Evolutionary conservation across 1,140 invertebrate species (phyloP).

Genomic region (Drosophila ficusphila): DNA sequence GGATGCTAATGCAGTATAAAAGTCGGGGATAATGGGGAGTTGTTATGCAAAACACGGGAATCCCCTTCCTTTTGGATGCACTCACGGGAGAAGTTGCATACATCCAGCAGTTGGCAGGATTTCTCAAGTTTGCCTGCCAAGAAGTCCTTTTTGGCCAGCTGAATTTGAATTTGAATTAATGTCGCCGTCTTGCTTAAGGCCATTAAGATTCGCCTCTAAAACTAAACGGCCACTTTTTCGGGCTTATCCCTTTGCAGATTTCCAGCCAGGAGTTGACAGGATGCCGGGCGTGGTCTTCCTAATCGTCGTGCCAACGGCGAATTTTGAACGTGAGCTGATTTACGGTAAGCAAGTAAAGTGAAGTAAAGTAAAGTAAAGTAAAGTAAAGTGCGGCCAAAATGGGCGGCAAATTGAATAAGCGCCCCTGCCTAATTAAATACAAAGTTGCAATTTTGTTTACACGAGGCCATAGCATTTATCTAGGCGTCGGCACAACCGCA

Average conservation of each 20-base stretch:
- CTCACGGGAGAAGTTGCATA: slow-evolving; percentile 16
- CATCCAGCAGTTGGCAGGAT: slow-evolving; percentile 23
- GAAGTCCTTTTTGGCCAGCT: slow-evolving; percentile 3
- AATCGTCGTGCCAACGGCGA: slow-evolving; percentile 87
- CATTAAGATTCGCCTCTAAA: slow-evolving; percentile 26
- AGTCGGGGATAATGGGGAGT: slow-evolving; percentile 13
- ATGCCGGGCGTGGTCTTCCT: slow-evolving; percentile 86
- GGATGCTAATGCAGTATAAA: slow-evolving; percentile 32
- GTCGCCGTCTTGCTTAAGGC: not conserved
- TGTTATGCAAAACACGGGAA: slow-evolving; percentile 19
- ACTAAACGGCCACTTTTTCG: slow-evolving; percentile 60
- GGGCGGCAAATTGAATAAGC: slow-evolving; percentile 63
- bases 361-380: too few relatives aligned
- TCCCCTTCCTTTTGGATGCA: slow-evolving; percentile 4
- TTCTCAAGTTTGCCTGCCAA: slow-evolving; percentile 2
- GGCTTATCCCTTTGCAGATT: slow-evolving; percentile 42
- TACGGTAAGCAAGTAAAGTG: slow-evolving; percentile 78
- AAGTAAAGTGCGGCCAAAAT: not conserved
- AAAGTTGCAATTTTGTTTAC: slow-evolving; percentile 74
- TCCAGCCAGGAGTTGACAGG: slow-evolving; percentile 13
- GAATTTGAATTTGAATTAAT: slow-evolving; percentile 42
- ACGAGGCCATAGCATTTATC: slow-evolving; percentile 50
- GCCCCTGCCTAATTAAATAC: slow-evolving; percentile 68
- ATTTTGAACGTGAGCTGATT: slow-evolving; percentile 86
- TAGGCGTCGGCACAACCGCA: slow-evolving; percentile 44